phyloP scores from a whole-genome alignment of 1,140 invertebrate species.

The Cephus cinctus region DNA sequence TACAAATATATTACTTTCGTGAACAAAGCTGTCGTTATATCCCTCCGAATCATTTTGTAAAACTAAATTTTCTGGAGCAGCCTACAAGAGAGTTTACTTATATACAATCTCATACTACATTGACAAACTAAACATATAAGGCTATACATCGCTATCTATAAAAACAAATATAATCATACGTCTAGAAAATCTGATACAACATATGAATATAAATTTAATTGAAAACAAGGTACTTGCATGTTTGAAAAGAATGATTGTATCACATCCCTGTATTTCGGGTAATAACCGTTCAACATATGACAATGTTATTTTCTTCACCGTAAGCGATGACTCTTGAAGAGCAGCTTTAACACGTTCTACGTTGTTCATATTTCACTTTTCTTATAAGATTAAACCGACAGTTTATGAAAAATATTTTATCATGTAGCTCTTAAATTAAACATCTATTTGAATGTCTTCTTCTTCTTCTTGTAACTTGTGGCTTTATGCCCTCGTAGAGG shows the following conservation, averaged over 20 bases:
- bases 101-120: background rate
- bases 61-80: background rate
- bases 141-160: conserved; percentile 12
- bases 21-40: background rate
- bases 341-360: no score
- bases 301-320: no score
- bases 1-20: background rate
- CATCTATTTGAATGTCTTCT: no score
- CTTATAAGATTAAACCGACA: no score
- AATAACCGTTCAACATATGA: conserved; percentile 17
- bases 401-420: no score
- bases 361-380: no score
- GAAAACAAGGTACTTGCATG: conserved; percentile 10
- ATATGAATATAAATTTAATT: background rate
- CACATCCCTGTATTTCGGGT: conserved; percentile 7
- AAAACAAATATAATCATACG: conserved; percentile 15
- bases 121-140: background rate
- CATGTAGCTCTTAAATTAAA: no score
- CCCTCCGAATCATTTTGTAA: background rate
- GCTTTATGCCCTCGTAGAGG: no score
- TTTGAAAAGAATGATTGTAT: conserved; percentile 13
- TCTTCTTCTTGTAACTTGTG: no score
- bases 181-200: background rate
- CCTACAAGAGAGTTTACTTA: conserved; percentile 4
- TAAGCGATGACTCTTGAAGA: no score